Evolutionary conservation across 2,113 vertebrate species (phyloP).

Genomic region (Monarcha castaneiventris): DNA sequence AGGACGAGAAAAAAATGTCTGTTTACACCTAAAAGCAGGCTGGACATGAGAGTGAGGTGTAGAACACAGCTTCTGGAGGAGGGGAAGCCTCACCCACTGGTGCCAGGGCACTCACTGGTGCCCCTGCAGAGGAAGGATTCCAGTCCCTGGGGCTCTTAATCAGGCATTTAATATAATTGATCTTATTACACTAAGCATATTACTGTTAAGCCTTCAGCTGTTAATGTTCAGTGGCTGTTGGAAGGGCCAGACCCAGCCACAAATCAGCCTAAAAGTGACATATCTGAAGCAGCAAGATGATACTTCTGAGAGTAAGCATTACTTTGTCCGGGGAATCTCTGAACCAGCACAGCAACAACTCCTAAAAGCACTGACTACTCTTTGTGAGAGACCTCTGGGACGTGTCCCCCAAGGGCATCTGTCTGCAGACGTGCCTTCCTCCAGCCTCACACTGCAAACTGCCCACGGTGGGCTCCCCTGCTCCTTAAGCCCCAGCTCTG

Average conservation of each 20-base stretch:
- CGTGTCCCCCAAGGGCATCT: background rate
- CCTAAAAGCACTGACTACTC: background rate
- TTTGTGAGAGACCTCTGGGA: background rate
- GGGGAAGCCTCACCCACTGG: background rate
- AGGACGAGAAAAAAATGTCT: background rate
- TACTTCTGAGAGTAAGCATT: background rate
- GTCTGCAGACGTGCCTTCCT: background rate
- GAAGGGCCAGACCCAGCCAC: background rate
- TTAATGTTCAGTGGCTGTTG: background rate
- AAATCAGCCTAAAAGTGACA: background rate
- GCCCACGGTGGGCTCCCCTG: background rate
- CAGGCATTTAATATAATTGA: conserved; percentile 58
- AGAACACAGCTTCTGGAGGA: background rate
- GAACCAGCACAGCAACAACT: background rate
- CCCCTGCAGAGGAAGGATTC: background rate
- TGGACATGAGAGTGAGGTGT: background rate
- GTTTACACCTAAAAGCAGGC: background rate
- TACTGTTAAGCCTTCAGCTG: conserved; percentile 50
- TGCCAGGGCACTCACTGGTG: background rate
- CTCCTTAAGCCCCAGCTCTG: background rate
- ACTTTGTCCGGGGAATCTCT: background rate
- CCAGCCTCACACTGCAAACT: background rate
- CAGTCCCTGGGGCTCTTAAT: conserved; percentile 27
- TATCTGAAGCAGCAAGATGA: background rate
- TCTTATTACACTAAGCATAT: conserved; percentile 52